These are phyloP conservation scores for Suncus etruscus DNA, from an alignment of 2,113 vertebrate genomes.

Conservation along the genomic window DNA sequence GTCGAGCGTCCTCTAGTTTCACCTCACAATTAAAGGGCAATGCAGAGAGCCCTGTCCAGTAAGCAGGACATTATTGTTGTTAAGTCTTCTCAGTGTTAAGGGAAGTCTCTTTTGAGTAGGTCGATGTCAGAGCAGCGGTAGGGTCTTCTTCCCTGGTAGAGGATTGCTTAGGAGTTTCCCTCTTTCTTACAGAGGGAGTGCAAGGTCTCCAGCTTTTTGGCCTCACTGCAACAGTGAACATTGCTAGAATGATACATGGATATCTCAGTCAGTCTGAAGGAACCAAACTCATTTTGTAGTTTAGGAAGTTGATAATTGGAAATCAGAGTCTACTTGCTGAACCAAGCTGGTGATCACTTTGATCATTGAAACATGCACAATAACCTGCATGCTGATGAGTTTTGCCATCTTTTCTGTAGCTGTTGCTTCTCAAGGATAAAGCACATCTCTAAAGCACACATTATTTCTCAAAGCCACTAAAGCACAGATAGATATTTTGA, in stretches of 20 bases:
- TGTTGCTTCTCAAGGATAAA: rapidly evolving
- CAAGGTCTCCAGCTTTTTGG: neutral
- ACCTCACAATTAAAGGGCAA: too few species aligned
- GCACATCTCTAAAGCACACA: neutral
- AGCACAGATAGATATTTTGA: neutral
- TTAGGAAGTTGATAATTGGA: neutral
- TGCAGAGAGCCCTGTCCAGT: too few species aligned
- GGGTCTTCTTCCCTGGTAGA: too few species aligned
- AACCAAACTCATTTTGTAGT: neutral
- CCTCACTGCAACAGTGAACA: rapidly evolving
- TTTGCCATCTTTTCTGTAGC: neutral
- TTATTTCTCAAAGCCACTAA: rapidly evolving
- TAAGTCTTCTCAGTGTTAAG: too few species aligned
- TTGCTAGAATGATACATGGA: neutral
- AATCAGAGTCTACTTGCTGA: neutral
- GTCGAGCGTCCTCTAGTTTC: too few species aligned
- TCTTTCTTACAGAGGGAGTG: rapidly evolving
- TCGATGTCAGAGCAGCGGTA: too few species aligned
- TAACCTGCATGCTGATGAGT: rapidly evolving
- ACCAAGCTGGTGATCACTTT: too few species aligned
- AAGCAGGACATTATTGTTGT: too few species aligned
- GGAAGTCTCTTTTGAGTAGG: too few species aligned
- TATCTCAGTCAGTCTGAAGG: neutral
- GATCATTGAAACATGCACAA: rapidly evolving
- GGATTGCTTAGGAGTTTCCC: too few species aligned